phyloP scores from a whole-genome alignment of 2,797 vertebrate species.

The Helicolenus hilgendorfi region DNA sequence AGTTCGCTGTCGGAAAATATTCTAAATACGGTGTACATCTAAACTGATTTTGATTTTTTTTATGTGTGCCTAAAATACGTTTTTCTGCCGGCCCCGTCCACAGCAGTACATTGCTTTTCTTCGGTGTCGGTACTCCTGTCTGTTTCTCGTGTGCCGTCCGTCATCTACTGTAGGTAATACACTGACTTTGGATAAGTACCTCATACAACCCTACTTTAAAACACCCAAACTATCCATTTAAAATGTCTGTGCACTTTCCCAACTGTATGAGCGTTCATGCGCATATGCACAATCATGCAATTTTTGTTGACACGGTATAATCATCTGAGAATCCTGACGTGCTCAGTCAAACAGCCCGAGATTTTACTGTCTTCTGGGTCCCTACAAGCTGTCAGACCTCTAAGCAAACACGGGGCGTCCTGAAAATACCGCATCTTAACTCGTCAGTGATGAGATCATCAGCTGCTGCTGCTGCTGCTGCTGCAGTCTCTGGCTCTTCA shows the following conservation, averaged over 20 bases:
- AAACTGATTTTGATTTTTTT: no score
- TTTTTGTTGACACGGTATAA: slow-evolving; percentile 14
- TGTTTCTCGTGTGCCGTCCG: no score
- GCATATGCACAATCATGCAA: neutral
- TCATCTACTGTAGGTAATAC: no score
- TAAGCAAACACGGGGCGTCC: neutral
- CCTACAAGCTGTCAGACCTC: slow-evolving; percentile 26
- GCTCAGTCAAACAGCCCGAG: slow-evolving; percentile 28
- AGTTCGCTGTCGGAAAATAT: no score
- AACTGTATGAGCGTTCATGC: neutral
- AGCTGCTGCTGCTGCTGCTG: slow-evolving; percentile 11
- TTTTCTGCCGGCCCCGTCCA: no score
- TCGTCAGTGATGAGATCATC: slow-evolving; percentile 38
- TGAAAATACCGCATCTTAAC: slow-evolving; percentile 25
- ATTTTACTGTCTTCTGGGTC: slow-evolving; percentile 8
- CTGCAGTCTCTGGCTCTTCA: slow-evolving; percentile 46
- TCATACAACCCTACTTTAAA: no score
- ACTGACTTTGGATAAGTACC: no score
- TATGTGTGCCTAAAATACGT: no score
- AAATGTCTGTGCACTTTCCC: neutral
- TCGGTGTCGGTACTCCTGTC: no score
- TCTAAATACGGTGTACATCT: no score
- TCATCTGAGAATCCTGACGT: neutral
- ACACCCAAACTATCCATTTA: neutral
- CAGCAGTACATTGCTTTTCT: no score